Evolutionary conservation across 2,797 vertebrate genomes (phyloP), one percentile per base, ranked within the genome.

Genomic region (Somateria mollissima): DNA sequence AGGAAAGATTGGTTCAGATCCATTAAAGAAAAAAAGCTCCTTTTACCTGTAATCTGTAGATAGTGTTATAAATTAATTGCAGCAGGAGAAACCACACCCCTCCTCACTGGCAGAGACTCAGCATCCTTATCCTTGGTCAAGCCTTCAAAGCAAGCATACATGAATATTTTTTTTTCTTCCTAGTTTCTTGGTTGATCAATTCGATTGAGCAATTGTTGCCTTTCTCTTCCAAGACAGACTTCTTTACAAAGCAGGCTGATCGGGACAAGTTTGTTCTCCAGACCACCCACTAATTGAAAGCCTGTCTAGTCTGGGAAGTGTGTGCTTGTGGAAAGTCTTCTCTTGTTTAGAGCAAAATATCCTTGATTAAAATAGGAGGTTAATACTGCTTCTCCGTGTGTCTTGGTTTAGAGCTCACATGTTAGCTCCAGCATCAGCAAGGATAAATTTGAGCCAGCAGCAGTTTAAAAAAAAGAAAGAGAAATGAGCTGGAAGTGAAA

Each of bases 311-410:
- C 25, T 53, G 32, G 21, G 45, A 24, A 65, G 8, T 36, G 8
- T 62, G 85, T 84, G 67, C 72, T 87, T 71, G 60, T 43, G 28
- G 24, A 41, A 67, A 64, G 39, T 8, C 37, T 49, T 65, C 10
- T 37, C 27, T 94, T 1, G 1, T 82, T 94, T 51, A 66, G 64
- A 51, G 37, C 74, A 47, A 87, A 87, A 61, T 80, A 70, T 60
- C 47, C 64, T 73, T 93, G 61, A 72, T 94, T 93, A 64, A 84
- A 95, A 79, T 45, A 77, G 49, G 70, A 84, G 34, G n/a, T 77
- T 89, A 81, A 71, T 47, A 49, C 41, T 54, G 58, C 39, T 91
- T 79, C 56, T 79, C 20, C 45, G n/a, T 58, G 43, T 72, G 71
- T 62, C 30, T 67, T 71, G 74, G 70, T 84, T 96, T 49, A 41